Base-by-base conservation (phyloP, 2,797 vertebrate genomes). In the Alosa sapidissima region DNA sequence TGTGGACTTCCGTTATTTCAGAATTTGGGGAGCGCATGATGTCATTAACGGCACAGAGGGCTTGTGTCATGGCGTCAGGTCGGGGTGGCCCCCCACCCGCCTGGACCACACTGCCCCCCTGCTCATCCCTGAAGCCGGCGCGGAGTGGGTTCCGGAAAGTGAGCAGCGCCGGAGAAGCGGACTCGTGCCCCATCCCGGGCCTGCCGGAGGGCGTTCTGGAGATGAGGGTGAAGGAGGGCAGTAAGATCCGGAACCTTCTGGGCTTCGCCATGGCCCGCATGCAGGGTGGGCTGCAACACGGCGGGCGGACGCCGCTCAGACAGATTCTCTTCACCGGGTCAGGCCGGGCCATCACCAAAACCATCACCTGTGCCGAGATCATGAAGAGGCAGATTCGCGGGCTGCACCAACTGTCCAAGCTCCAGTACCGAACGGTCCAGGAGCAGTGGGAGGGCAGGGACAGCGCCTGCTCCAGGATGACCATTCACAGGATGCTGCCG, bases 341-440 rank as follows among this genome's bases (percentile, higher is more conserved):
- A 0, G 97, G 96, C 65, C 93, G 96, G 51, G 97, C 96, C 0
- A 93, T 97, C 91, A 98, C 97, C 90, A 98, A 98, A 90, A 97
- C 97, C 81, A 96, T 98, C 93, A 98, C 97, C 85, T 98, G 98
- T 78, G 97, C 95, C 52, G 97, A 99, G 94, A 98, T 98, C 90
- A 94, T 99, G 89, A 99, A 98, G 92, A 93, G 97, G 84, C 96
- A 96, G 90, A 90, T 98, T 86, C 92, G 87, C 11, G 97, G 97
- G 54, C 95, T 98, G 81, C 96, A 98, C 92, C 98, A 99, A 93
- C 92, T 98, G 91, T 97, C 97, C 89, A 97, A 97, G 91, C 93
- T 98, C 85, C 93, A 95, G 89, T 97, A 97, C 93, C 95, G 93
- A 91, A 96, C 93, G 2, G 90, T 97, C 88, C 94, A 91, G 55